Conservation (phyloP, 2,797 vertebrate species). For the Clarias platycephalus region DNA sequence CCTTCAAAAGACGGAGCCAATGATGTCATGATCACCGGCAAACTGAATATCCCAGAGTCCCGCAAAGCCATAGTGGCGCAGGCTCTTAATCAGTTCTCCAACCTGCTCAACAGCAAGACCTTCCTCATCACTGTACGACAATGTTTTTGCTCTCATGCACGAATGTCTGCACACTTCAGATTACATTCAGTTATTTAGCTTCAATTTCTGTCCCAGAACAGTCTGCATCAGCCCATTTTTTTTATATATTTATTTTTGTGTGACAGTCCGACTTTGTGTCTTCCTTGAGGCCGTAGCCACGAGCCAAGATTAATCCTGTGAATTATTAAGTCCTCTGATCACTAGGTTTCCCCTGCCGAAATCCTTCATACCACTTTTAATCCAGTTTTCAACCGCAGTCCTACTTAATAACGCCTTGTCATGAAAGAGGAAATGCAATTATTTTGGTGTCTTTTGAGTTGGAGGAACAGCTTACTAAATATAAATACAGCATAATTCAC, state of each 20-base stretch:
- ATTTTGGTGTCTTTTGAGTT: conserved; percentile 9
- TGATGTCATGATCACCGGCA: conserved; percentile 96
- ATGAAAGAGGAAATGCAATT: conserved; percentile 4
- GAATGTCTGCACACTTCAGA: not conserved
- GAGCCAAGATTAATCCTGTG: conserved; percentile 14
- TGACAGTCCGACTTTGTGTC: not conserved
- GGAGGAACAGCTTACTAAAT: not conserved
- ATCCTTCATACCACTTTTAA: conserved; percentile 24
- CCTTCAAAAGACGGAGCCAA: conserved; percentile 95
- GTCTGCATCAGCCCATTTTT: not conserved
- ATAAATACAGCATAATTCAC: conserved; percentile 11
- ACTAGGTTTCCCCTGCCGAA: not conserved
- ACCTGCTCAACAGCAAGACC: conserved; percentile 97
- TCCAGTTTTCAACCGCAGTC: conserved; percentile 17
- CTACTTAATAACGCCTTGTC: conserved; percentile 2
- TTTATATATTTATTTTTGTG: too few species aligned
- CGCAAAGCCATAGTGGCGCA: conserved; percentile 82
- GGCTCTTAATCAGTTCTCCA: conserved; percentile 95
- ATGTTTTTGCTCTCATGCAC: conserved; percentile 1
- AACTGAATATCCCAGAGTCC: conserved; percentile 88
- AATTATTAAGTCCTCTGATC: conserved; percentile 15
- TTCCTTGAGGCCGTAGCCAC: conserved; percentile 7
- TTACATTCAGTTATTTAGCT: conserved; percentile 3
- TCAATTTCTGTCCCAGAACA: not conserved
- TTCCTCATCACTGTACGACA: conserved; percentile 82